Base-by-base conservation (phyloP, 2,888 invertebrate genomes). In the Drosophila phalerata region DNA sequence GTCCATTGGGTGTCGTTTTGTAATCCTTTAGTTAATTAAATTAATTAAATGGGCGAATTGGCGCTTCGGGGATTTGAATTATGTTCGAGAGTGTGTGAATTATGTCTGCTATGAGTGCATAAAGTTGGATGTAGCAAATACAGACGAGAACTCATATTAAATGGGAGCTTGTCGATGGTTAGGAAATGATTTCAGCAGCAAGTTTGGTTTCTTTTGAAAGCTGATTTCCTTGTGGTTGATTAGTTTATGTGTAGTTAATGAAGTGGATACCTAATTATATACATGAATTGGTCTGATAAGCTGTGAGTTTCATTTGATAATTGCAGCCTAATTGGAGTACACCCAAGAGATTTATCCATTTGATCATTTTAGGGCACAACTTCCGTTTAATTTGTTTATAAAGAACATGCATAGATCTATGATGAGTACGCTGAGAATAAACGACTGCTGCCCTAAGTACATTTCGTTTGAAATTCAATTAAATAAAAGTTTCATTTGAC, bases 381-480 rank as follows among this genome's bases (percentile, higher is more conserved):
- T 86, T 88, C 87, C 81, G 85, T 88, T 84, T 88, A 88, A 83
- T 69, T 83, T 66, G 56, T 22, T 53, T 66, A 40, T 34, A 56
- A 51, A 22, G 19, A 40, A 47, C 22, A 30, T 15, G 28, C n/a
- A 37, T 52, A 53, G 73, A 61, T 56, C 40, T 53, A 30, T 19
- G 38, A 4, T 32, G 15, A 38, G 38, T 38, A n/a, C 28, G 38
- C 38, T 57, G 56, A 38, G 49, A 56, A 30, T 1, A 6, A n/a
- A n/a, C 34, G 32, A 28, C 28, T 9, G 3, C 22, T 47, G 28
- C 58, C 34, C 87, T 65, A 81, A 88, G 89, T 88, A 83, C 89
- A 81, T 84, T 83, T 88, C 81, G 81, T 86, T 84, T 86, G 81
- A 88, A 83, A 88, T 88, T 88, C 72, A 84, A 86, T 86, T 86